A percentile compares a stretch with the other conserved stretches of the same genome.
These are phyloP conservation scores for Megalopta genalis DNA, from an alignment of 1,140 invertebrate genomes.

Conservation along the genomic window DNA sequence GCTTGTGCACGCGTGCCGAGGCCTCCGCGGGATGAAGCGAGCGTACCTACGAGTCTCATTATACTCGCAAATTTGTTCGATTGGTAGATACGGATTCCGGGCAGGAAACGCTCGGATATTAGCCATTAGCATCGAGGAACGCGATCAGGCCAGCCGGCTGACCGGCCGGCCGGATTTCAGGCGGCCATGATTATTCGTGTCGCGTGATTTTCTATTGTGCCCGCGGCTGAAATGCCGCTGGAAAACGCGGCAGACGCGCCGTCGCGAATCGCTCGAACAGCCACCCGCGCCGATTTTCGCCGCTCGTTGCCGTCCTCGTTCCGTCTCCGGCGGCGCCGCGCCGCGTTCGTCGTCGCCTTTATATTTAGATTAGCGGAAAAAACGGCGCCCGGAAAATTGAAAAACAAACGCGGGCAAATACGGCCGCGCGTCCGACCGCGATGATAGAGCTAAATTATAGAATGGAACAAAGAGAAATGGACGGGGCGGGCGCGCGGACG, in stretches of 20 bases:
- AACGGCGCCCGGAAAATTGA: background rate
- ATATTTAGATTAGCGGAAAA: background rate
- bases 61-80: constrained; percentile 71
- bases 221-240: too few species aligned
- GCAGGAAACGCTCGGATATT: constrained; percentile 62
- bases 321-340: background rate
- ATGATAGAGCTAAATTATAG: background rate
- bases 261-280: background rate
- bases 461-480: background rate
- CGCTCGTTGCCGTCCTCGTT: background rate
- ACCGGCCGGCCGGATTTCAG: constrained; percentile 43
- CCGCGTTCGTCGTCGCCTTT: too few species aligned
- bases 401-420: background rate
- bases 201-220: constrained; percentile 44
- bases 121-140: constrained; percentile 65
- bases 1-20: constrained; percentile 1
- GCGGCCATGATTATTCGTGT: constrained; percentile 48
- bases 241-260: too few species aligned
- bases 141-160: constrained; percentile 43
- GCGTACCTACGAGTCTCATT: constrained; percentile 64
- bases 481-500: background rate
- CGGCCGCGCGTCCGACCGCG: background rate
- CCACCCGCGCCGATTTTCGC: background rate
- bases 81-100: constrained; percentile 62
- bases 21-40: constrained; percentile 49